Evolutionary conservation across 2,113 vertebrate species (phyloP).

Genomic region (Boulengeromyrus knoepffleri): DNA sequence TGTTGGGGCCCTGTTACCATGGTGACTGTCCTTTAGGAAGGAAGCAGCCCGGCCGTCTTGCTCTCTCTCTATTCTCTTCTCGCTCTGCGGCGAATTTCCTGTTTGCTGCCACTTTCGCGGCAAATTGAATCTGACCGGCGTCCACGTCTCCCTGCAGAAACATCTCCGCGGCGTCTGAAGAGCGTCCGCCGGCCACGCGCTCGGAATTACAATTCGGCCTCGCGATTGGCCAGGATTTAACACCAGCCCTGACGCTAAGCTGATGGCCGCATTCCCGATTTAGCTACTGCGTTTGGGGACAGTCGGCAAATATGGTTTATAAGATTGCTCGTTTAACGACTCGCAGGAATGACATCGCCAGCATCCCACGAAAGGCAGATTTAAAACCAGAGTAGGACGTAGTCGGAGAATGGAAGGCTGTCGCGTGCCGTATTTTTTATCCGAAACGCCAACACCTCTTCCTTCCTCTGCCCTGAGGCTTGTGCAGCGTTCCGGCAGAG

Average conservation of each 20-base stretch:
- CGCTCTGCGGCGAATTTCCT: background rate
- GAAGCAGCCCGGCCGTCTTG: background rate
- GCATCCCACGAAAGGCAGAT: background rate
- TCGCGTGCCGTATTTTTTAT: background rate
- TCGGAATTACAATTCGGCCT: background rate
- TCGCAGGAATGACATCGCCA: background rate
- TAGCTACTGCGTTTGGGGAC: background rate
- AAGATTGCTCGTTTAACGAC: background rate
- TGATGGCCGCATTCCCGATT: background rate
- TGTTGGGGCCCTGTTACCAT: background rate
- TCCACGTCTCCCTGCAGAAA: background rate
- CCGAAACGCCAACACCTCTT: background rate
- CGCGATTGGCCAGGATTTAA: background rate
- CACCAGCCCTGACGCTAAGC: background rate
- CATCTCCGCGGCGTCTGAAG: background rate
- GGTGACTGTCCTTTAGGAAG: background rate
- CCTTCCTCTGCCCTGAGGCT: background rate
- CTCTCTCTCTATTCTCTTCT: background rate
- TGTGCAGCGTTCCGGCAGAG: background rate
- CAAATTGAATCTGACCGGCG: background rate
- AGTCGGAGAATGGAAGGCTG: background rate
- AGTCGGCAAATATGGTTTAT: background rate
- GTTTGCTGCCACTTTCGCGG: background rate
- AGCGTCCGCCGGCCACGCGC: too few species aligned
- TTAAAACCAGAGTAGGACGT: background rate